Evolutionary conservation across 2,888 invertebrate genomes (phyloP), one percentile per base, ranked within the genome.

Genomic region (Hemaris fuciformis): DNA sequence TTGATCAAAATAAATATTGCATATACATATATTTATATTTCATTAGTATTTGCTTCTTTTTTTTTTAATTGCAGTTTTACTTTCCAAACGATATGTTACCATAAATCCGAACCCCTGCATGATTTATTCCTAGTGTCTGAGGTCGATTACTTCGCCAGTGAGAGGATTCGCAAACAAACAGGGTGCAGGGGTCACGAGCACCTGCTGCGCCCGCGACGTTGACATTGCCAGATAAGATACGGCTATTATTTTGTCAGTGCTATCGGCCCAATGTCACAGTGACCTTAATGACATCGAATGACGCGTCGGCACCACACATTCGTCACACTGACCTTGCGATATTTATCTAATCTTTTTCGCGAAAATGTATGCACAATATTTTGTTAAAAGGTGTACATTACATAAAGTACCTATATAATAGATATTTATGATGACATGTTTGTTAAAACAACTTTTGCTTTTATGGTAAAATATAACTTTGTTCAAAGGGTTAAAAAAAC

Each of bases 161-260:
- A 64, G 65, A 71, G 69, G 73, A 74, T 71, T 71, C 70, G 70
- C 70, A 72, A 73, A 74, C 25, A 46, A 46, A 73, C 74, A 69
- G 83, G 82, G 84, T 85, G 80, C 80, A 85, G 81, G 85, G 89
- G 88, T 89, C 89, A 83, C 77, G 68, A 72, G 79, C 88, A 91
- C 91, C 90, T 90, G 91, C 89, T 90, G 91, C 89, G 88, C 88
- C 81, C 82, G 89, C 89, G 89, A 81, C 80, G 69, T 78, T 89
- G 89, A 91, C 91, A 87, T 90, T 91, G 90, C 76, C 80, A 87
- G 91, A 91, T 91, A 91, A 92, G 90, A 91, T 90, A 89, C 80
- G 83, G 85, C 85, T 89, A 89, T 91, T 91, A 91, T 91, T 91
- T 90, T 89, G 91, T 87, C 87, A 87, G 80, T 78, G 85, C 81